Evolutionary conservation across 2,113 vertebrate genomes (phyloP), one percentile per base, ranked within the genome.

Genomic region (Bungarus multicinctus): DNA sequence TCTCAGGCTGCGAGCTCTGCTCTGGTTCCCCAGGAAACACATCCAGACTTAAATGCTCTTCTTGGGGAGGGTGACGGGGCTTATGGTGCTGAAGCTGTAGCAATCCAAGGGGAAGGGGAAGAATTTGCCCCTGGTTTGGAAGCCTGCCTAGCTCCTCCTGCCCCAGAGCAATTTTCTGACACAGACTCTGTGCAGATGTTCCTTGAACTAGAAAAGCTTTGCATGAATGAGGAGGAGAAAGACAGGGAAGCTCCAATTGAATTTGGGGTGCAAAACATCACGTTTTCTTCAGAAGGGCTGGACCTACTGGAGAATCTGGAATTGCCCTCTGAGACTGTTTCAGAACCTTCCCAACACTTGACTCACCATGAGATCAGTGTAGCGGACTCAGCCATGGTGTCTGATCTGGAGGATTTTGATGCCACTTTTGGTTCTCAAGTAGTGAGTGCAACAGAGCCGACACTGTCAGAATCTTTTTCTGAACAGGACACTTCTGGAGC

Each of bases 121-220:
- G 96, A 92, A 90, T 95, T 97, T 27, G 58, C 93, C 96, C 93
- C 88, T 0, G 64, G 81, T 89, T 94, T 57, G 47, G 97, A 95
- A 90, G 81, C 0, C 91, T 93, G 91, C 0, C 0, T 90, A 91
- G 95, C 87, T 94, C 92, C 93, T 16, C 1, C 2, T 0, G 91
- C 54, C 81, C 92, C 94, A 0, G 98, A 98, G 39, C 95, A 95
- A 52, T 94, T 97, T 94, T 98, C 99, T 12, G 98, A 97, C 92
- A 98, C 98, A 0, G 99, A 98, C 93, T 99, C 99, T 0, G 99
- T 99, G 90, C 98, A 99, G 95, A 98, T 99, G 94, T 99, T 99
- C 97, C 97, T 99, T 52, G 98, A 99, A 95, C 97, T 99, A 94
- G 99, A 99, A 94, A 98, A 98, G 94, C 99, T 98, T 92, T 99